phyloP scores from a whole-genome alignment of 2,113 vertebrate species.

The Corythoichthys intestinalis region DNA sequence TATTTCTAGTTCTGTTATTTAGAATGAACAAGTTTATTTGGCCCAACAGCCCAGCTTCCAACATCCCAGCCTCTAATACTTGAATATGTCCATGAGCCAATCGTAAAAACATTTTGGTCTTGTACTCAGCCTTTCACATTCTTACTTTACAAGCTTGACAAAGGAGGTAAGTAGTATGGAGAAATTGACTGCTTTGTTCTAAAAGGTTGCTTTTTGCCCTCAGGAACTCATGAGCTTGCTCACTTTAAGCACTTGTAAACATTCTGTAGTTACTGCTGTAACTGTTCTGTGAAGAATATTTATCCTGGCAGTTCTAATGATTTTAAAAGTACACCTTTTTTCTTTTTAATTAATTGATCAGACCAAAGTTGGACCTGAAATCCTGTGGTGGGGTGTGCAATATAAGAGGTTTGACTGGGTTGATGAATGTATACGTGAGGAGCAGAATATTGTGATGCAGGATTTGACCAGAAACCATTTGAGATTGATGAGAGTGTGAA shows the following conservation, averaged over 20 bases:
- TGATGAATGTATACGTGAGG: no score
- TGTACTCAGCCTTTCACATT: background rate
- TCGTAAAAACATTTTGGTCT: background rate
- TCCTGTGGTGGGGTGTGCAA: no score
- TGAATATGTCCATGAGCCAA: background rate
- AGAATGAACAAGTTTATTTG: background rate
- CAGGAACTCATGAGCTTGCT: background rate
- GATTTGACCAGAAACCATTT: no score
- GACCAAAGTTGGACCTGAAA: no score
- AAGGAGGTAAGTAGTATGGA: background rate
- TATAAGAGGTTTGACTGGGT: no score
- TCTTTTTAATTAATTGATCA: no score
- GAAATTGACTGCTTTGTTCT: background rate
- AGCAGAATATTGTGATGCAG: no score
- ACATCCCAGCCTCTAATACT: slow-evolving; percentile 2
- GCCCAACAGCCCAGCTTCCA: background rate
- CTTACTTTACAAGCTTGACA: background rate
- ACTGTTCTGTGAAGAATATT: background rate
- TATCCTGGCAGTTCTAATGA: background rate
- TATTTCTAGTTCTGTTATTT: background rate
- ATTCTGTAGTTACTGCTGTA: background rate
- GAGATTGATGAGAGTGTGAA: no score
- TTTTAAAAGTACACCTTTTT: no score
- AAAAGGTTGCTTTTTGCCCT: background rate
- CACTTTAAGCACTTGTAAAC: background rate